Evolutionary conservation across 1,140 invertebrate species (phyloP).

Genomic region (Rhopalosiphum padi): DNA sequence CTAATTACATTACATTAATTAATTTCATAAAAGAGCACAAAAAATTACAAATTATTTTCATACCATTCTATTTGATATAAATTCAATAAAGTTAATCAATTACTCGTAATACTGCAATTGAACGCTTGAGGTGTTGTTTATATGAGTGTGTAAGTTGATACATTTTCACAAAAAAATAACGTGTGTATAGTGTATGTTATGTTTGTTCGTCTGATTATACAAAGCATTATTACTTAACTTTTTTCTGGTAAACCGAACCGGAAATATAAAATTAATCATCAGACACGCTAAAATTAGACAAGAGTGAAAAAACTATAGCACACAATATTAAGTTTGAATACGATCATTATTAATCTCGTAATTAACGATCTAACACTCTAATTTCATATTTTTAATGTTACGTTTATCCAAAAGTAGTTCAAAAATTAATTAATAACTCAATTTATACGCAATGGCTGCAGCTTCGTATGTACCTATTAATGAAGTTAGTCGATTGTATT

Average conservation of each 20-base stretch:
- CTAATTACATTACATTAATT: not conserved
- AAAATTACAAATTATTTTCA: not conserved
- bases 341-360: not conserved
- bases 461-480: not conserved
- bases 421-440: not conserved
- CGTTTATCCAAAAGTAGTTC: not conserved
- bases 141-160: not conserved
- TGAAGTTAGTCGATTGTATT: no score
- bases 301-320: not conserved
- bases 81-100: not conserved
- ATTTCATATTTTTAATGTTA: not conserved
- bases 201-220: not conserved
- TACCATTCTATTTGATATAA: not conserved
- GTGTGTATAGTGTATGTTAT: not conserved
- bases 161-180: not conserved
- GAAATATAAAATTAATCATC: not conserved
- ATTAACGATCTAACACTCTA: not conserved
- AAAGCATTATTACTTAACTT: not conserved
- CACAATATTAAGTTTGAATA: not conserved
- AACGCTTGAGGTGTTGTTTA: not conserved
- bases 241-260: not conserved
- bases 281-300: not conserved
- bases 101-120: not conserved
- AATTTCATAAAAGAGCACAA: not conserved
- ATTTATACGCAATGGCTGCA: not conserved